These are phyloP conservation scores for Bubo bubo DNA, from an alignment of 2,113 vertebrate genomes.

Conservation along the genomic window DNA sequence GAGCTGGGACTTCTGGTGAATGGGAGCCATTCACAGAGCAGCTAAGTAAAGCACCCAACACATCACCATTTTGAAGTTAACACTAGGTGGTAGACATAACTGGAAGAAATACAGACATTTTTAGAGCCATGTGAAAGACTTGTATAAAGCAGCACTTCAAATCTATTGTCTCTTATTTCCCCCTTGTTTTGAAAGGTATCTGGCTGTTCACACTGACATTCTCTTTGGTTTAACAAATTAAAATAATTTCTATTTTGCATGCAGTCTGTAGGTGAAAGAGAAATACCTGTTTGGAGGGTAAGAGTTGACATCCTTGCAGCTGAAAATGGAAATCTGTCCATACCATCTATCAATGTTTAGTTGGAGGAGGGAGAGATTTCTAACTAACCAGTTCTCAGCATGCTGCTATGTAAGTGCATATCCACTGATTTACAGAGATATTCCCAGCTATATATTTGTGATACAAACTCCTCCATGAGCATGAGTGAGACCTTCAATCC, in stretches of 20 bases:
- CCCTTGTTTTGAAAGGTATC: slow-evolving; percentile 39
- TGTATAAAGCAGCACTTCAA: slow-evolving; percentile 28
- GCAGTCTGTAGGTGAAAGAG: background rate
- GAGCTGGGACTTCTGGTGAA: slow-evolving; percentile 29
- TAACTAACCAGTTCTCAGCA: background rate
- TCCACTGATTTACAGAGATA: background rate
- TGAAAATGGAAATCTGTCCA: background rate
- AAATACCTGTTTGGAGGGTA: background rate
- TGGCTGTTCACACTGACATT: background rate
- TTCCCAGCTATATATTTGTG: fast-evolving
- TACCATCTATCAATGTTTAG: background rate
- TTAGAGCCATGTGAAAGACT: slow-evolving; percentile 44
- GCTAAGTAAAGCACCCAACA: slow-evolving; percentile 22
- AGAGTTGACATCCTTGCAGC: background rate
- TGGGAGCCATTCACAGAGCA: background rate
- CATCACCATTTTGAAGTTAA: slow-evolving; percentile 54
- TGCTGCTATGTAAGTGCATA: background rate
- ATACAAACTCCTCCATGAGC: background rate
- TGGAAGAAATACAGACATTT: slow-evolving; percentile 61
- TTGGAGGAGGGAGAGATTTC: background rate
- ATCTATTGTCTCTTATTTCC: slow-evolving; percentile 38
- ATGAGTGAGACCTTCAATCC: background rate
- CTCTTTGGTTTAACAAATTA: slow-evolving; percentile 44
- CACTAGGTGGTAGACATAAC: slow-evolving; percentile 58
- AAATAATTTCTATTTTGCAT: slow-evolving; percentile 15